These are phyloP conservation scores for Hyposoter didymator DNA, from an alignment of 2,888 invertebrate genomes.

Conservation along the genomic window DNA sequence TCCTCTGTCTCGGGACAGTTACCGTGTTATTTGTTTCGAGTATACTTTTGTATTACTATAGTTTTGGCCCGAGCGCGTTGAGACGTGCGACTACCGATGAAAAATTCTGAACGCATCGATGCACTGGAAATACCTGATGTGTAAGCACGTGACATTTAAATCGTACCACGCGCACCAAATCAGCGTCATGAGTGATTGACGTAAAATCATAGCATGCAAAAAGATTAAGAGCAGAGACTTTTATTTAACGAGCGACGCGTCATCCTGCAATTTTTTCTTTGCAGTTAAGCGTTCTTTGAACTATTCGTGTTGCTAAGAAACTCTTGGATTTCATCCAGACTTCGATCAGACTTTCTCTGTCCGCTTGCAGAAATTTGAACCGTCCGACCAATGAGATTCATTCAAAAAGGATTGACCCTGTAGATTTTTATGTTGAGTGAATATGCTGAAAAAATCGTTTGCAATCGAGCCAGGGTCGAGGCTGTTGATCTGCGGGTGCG, in stretches of 20 bases:
- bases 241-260: not conserved
- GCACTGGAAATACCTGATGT: conserved; percentile 23
- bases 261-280: not conserved
- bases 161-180: conserved; percentile 15
- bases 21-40: conserved; percentile 7
- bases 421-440: too few relatives aligned
- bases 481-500: conserved; percentile 24
- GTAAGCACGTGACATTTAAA: not conserved
- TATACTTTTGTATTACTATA: conserved; percentile 7
- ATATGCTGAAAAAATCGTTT: not conserved
- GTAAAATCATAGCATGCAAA: conserved; percentile 14
- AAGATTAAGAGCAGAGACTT: not conserved
- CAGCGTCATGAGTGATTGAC: conserved; percentile 13
- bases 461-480: conserved; percentile 39
- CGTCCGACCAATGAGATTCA: not conserved
- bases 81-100: conserved; percentile 12
- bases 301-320: conserved; percentile 20
- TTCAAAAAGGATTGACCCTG: not conserved
- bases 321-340: conserved; percentile 43
- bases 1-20: conserved; percentile 43
- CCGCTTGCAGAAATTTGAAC: conserved; percentile 41
- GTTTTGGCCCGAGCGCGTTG: conserved; percentile 1
- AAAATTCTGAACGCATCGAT: conserved; percentile 29
- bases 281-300: conserved; percentile 45
- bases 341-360: conserved; percentile 61